Percentiles rank a stretch among this genome's conserved stretches.
Evolutionary conservation across 1,140 invertebrate species (phyloP).

Genomic region (Cherax destructor): DNA sequence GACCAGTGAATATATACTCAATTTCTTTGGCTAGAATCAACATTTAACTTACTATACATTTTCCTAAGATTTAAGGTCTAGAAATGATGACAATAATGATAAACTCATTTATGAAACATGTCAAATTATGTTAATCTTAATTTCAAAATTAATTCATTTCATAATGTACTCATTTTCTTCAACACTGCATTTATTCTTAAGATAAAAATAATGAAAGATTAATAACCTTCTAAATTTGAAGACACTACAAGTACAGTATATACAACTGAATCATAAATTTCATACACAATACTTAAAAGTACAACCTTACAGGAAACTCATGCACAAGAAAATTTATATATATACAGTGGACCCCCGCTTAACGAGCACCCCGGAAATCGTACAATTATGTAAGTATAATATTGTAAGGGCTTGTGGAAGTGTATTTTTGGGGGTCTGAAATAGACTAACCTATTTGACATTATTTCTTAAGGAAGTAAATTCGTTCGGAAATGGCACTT

Average conservation of each 20-base stretch:
- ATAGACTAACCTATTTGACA: too few relatives aligned
- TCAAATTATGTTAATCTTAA: neutral
- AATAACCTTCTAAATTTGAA: neutral
- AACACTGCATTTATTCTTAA: neutral
- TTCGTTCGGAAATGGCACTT: too few relatives aligned
- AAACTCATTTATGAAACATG: neutral
- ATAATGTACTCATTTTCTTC: neutral
- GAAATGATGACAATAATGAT: neutral
- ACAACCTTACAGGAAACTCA: neutral
- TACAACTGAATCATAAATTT: neutral
- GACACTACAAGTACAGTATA: neutral
- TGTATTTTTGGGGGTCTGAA: too few relatives aligned
- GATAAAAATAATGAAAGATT: neutral
- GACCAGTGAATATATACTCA: neutral
- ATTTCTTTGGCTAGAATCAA: too few relatives aligned
- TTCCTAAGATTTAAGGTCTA: neutral
- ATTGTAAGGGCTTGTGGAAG: too few relatives aligned
- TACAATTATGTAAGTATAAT: too few relatives aligned
- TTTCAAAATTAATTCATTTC: neutral
- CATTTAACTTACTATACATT: too few relatives aligned
- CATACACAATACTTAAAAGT: neutral
- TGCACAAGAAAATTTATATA: neutral
- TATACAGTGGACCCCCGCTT: too few relatives aligned
- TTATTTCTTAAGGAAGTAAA: too few relatives aligned
- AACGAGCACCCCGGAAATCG: too few relatives aligned